Conservation (phyloP, 1,140 invertebrate species). For the Drosophila melanica region DNA sequence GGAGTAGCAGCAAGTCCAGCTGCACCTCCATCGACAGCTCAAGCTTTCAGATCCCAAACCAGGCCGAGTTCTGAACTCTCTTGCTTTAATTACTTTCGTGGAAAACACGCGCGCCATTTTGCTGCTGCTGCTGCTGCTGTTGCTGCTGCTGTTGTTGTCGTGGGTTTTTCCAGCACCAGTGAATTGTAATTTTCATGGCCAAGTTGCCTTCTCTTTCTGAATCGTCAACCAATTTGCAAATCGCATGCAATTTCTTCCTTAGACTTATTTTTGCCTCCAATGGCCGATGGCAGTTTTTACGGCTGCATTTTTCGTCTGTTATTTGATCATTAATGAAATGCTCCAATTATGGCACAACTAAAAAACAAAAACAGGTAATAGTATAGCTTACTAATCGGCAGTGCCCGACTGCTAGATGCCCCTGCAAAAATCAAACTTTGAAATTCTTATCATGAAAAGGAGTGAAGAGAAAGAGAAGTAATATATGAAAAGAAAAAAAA, state of each 20-base stretch:
- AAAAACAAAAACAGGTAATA: neutral
- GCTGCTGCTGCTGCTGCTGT: conserved; percentile 1
- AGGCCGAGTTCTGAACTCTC: conserved; percentile 31
- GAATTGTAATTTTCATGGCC: conserved; percentile 55
- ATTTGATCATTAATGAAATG: conserved; percentile 72
- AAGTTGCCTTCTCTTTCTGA: conserved; percentile 73
- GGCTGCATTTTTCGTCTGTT: conserved; percentile 67
- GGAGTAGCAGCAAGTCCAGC: conserved; percentile 24
- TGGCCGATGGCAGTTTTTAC: conserved; percentile 45
- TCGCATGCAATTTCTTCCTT: conserved; percentile 66
- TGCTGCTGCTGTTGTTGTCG: conserved; percentile 5
- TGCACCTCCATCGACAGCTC: conserved; percentile 14
- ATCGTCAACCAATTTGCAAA: conserved; percentile 79
- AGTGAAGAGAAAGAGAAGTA: too few relatives aligned
- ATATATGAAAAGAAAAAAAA: too few relatives aligned
- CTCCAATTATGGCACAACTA: conserved; percentile 55
- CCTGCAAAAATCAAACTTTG: too few relatives aligned
- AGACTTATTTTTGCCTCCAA: conserved; percentile 40
- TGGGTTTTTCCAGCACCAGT: conserved; percentile 31
- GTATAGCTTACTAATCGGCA: neutral
- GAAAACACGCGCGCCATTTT: conserved; percentile 75
- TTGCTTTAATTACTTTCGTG: conserved; percentile 73
- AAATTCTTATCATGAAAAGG: too few relatives aligned
- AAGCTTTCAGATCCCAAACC: conserved; percentile 9
- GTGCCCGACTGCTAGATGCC: conserved; percentile 15